Percentiles rank a stretch among this genome's conserved stretches.
Evolutionary conservation across 2,113 vertebrate species (phyloP).

Genomic region (Eulacestoma nigropectus): DNA sequence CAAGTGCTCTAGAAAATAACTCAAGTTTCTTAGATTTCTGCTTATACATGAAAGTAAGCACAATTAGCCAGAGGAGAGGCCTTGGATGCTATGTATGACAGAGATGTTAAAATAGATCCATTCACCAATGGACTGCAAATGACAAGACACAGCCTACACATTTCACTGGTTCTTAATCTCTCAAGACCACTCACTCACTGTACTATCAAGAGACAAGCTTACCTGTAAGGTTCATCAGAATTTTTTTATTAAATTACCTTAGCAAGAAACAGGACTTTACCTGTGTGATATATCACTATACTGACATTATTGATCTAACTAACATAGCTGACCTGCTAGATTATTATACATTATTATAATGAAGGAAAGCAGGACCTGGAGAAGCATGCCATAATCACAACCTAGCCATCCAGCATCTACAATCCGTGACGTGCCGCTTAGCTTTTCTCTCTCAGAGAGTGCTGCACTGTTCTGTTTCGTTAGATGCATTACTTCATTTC

Average conservation of each 20-base stretch:
- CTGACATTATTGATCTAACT: not conserved
- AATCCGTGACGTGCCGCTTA: accelerated
- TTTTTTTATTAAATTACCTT: not conserved
- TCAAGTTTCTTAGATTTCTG: not conserved
- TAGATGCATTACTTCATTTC: not conserved
- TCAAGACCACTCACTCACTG: not conserved
- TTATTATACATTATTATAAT: not conserved
- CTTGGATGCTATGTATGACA: not conserved
- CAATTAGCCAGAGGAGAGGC: not conserved
- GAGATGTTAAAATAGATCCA: not conserved
- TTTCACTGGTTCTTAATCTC: not conserved
- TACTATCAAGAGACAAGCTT: not conserved
- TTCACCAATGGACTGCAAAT: not conserved
- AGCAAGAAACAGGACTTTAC: not conserved
- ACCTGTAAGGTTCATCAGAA: not conserved
- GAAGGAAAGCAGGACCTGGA: not conserved
- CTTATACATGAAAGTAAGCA: not conserved
- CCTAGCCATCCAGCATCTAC: not conserved
- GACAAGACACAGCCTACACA: not conserved
- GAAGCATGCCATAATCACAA: not conserved
- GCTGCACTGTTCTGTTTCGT: not conserved
- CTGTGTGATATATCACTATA: not conserved
- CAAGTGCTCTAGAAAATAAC: not conserved
- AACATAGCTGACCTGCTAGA: not conserved
- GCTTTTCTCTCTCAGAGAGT: not conserved